Conservation (phyloP, 2,113 vertebrate species). For the western clawed frog (Xenopus tropicalis) region DNA sequence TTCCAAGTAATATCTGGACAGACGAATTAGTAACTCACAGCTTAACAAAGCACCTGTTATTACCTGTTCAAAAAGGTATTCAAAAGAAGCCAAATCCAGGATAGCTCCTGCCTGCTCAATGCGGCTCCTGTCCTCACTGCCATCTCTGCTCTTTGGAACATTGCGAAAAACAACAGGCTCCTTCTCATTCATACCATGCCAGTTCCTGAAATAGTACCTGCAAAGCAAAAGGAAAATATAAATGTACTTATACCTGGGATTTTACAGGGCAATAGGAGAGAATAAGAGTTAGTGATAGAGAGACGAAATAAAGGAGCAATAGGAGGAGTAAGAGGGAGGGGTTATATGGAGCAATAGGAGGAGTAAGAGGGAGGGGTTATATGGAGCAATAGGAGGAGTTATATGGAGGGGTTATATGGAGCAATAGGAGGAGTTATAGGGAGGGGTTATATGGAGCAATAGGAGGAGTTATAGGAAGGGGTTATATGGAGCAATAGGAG, state of each 20-base stretch:
- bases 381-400: constrained; percentile 2
- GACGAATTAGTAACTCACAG: too few species aligned
- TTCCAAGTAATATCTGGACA: too few species aligned
- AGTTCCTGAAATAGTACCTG: constrained; percentile 91
- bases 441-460: neutral
- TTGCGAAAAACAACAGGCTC: constrained; percentile 72
- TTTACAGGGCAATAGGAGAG: neutral
- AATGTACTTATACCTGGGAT: neutral
- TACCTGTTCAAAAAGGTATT: constrained; percentile 90
- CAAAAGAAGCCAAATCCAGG: constrained; percentile 76
- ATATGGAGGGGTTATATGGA: neutral
- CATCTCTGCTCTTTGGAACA: constrained; percentile 42
- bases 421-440: constrained; percentile 15
- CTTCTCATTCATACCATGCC: constrained; percentile 75
- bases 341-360: neutral
- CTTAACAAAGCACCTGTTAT: neutral
- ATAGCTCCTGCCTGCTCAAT: constrained; percentile 60
- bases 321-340: constrained; percentile 11
- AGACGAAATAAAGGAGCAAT: neutral
- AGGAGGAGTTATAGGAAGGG: neutral
- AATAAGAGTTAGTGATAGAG: neutral
- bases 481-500: neutral
- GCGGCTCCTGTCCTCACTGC: constrained; percentile 31
- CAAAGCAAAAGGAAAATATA: neutral
- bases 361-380: neutral